phyloP scores from a whole-genome alignment of 2,113 vertebrate genomes.

The Pedetes capensis region DNA sequence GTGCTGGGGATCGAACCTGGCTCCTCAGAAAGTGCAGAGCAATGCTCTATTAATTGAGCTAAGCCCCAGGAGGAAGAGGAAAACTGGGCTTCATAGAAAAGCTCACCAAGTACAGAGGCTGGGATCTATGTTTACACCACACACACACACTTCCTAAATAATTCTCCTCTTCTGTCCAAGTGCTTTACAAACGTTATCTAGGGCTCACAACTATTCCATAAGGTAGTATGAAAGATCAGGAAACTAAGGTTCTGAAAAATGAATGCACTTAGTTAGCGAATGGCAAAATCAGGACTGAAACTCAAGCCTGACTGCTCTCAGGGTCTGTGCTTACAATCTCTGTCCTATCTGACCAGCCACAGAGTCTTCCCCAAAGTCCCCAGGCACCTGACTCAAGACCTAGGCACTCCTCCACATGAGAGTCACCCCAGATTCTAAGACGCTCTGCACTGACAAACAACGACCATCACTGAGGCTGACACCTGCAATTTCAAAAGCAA shows the following conservation, averaged over 20 bases:
- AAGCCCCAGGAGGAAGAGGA: too few relatives aligned
- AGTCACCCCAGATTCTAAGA: neutral
- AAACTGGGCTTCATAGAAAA: neutral
- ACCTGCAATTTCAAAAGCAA: neutral
- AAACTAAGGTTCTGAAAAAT: neutral
- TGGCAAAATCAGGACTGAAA: neutral
- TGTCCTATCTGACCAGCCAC: neutral
- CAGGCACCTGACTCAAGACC: neutral
- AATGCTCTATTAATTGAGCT: too few relatives aligned
- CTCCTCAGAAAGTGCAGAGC: too few relatives aligned
- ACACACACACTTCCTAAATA: neutral
- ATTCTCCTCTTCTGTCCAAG: neutral
- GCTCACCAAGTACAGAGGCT: neutral
- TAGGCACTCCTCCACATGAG: neutral
- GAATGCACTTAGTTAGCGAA: neutral
- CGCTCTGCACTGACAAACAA: fast-evolving
- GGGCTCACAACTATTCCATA: neutral
- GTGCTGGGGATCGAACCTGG: too few relatives aligned
- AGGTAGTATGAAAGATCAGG: neutral
- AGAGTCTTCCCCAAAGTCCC: neutral
- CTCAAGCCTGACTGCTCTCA: neutral
- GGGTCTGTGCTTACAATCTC: neutral
- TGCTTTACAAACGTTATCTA: neutral
- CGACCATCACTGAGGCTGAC: neutral
- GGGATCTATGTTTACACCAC: too few relatives aligned